These are phyloP conservation scores for Orchesella cincta DNA, from an alignment of 1,140 invertebrate genomes.

Conservation along the genomic window DNA sequence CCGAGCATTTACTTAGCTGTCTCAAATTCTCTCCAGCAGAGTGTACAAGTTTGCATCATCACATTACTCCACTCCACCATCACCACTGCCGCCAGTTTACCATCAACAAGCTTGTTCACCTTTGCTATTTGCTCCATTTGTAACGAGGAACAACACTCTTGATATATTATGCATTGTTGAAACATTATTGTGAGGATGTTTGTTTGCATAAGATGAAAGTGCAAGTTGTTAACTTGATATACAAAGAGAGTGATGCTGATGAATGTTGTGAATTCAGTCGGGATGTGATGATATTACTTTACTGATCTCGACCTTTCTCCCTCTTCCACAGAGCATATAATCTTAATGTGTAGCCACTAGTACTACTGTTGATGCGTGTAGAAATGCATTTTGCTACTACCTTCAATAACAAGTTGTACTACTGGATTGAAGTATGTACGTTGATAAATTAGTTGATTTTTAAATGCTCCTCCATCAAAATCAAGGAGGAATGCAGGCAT, in stretches of 20 bases:
- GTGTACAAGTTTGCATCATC: too few relatives aligned
- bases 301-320: not conserved
- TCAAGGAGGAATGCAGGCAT: not conserved
- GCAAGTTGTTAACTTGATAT: constrained; percentile 25
- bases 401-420: too few relatives aligned
- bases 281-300: not conserved
- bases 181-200: not conserved
- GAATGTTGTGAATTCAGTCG: not conserved
- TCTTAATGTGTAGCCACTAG: not conserved
- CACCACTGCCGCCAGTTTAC: not conserved
- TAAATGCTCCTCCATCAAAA: not conserved
- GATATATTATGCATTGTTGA: constrained; percentile 2
- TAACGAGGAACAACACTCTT: not conserved
- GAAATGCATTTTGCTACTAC: not conserved
- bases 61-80: not conserved
- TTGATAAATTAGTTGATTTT: not conserved
- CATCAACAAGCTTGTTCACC: not conserved
- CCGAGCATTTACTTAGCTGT: too few relatives aligned
- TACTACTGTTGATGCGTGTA: not conserved
- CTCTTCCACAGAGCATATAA: not conserved
- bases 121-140: constrained; percentile 26
- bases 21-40: too few relatives aligned
- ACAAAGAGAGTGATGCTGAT: not conserved
- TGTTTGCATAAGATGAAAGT: constrained; percentile 24
- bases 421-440: not conserved